These are phyloP conservation scores for Fistularia commersonii DNA, from an alignment of 2,797 vertebrate genomes.

Conservation along the genomic window DNA sequence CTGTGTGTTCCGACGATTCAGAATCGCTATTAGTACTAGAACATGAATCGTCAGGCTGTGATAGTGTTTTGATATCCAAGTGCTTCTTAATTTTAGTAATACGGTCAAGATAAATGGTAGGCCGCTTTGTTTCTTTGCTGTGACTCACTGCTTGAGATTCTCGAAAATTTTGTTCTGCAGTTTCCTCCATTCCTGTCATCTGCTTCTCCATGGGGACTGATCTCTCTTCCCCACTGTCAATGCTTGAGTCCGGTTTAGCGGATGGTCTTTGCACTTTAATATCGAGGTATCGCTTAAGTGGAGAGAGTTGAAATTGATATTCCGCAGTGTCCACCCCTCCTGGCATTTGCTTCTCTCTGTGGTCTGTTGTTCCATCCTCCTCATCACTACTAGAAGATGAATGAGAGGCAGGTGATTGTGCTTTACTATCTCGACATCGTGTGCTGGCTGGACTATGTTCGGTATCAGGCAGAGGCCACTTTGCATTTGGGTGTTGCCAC, in stretches of 20 bases:
- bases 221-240: constrained; percentile 19
- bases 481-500: background rate
- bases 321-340: too few relatives aligned
- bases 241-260: constrained; percentile 14
- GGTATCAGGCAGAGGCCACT: constrained; percentile 8
- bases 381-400: constrained; percentile 40
- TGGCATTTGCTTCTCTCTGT: background rate
- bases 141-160: background rate
- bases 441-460: background rate
- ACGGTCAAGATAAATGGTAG: constrained; percentile 1
- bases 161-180: background rate
- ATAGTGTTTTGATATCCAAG: constrained; percentile 2
- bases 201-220: background rate
- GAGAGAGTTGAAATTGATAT: too few relatives aligned
- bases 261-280: background rate
- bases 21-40: background rate
- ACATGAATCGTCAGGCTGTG: background rate
- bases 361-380: constrained; percentile 15
- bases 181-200: background rate
- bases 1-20: background rate
- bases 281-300: too few relatives aligned
- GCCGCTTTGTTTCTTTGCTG: background rate
- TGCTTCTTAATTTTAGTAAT: background rate
- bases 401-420: background rate
- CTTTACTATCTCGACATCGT: constrained; percentile 26